Base-by-base conservation (phyloP, 2,113 vertebrate species). In the Gambusia holbrooki region DNA sequence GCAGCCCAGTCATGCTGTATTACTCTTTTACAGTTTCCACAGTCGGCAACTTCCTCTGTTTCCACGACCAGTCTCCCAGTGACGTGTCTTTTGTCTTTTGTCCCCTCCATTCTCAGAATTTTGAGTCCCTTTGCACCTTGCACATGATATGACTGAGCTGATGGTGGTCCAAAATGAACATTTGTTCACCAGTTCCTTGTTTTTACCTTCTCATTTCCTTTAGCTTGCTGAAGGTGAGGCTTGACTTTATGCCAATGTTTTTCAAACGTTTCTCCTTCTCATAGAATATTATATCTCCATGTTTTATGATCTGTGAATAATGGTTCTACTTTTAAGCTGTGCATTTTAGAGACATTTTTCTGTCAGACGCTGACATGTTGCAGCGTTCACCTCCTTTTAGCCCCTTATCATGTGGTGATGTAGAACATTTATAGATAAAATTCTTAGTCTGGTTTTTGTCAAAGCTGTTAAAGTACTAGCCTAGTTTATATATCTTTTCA, bases 11-110 rank as follows among this genome's bases (percentile, higher is more conserved):
- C 40, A 10, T 66, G 62, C 14, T 68, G 35, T 69, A 63, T 28
- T 25, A 30, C 6, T 45, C 45, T 29, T 71, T 22, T 9, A 58
- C 54, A 45, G 68, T 79, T 82, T 86, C 73, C 70, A 79, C 8
- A 22, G 28, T 19, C 32, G 22, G 14, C 10, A 1, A 54, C 48
- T 79, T 76, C 79, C 76, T 85, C 51, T 87, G 81, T 60, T 66
- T 69, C 64, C 28, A 48, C 60, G 17, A 66, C 63, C 78, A 63
- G 70, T 62, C 66, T 66, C 70, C 67, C 27, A 64, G 10, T 84
- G 76, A 77, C 82, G 61, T 71, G 35, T 72, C 5, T 69, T 80
- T 75, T 71, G 35, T 72, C 4, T 69, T 80, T 75, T 62, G 68
- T 75, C 67, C 40, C 14, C 22, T 67, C 32, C 68, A 35, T 69